phyloP scores from a whole-genome alignment of 23 tunicate genomes.

The Aplidium turbinatum region DNA sequence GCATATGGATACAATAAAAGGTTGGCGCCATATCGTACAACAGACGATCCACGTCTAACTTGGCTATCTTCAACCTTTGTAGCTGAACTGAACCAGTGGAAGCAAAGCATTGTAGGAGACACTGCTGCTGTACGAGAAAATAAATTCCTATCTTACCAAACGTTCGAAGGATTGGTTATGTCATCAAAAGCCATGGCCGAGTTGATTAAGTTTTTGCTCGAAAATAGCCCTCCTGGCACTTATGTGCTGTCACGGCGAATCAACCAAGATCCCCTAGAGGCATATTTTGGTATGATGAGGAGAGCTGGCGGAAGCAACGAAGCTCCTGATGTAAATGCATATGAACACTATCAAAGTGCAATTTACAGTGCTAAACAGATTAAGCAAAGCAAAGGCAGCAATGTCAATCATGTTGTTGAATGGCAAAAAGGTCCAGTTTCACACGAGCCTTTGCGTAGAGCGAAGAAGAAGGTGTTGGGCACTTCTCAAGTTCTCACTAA shows the following conservation, averaged over 20 bases:
- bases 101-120: neutral
- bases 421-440: no score
- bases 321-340: conserved; percentile 9
- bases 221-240: neutral
- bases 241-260: conserved; percentile 1
- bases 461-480: no score
- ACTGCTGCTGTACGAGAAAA: conserved; percentile 4
- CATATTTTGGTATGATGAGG: neutral
- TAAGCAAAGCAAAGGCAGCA: conserved; percentile 12
- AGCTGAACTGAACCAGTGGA: conserved; percentile 10
- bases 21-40: conserved; percentile 5
- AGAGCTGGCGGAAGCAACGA: conserved; percentile 16
- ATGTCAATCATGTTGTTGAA: no score
- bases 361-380: neutral
- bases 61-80: conserved; percentile 16
- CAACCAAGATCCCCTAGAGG: conserved; percentile 18
- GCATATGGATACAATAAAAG: neutral
- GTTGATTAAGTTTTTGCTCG: neutral
- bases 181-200: neutral
- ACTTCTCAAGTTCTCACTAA: no score
- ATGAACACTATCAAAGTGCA: conserved; percentile 7
- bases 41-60: no score
- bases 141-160: conserved; percentile 1
- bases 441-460: no score
- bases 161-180: conserved; percentile 3